phyloP scores from a whole-genome alignment of 2,888 invertebrate species.

The Fabriciana adippe region DNA sequence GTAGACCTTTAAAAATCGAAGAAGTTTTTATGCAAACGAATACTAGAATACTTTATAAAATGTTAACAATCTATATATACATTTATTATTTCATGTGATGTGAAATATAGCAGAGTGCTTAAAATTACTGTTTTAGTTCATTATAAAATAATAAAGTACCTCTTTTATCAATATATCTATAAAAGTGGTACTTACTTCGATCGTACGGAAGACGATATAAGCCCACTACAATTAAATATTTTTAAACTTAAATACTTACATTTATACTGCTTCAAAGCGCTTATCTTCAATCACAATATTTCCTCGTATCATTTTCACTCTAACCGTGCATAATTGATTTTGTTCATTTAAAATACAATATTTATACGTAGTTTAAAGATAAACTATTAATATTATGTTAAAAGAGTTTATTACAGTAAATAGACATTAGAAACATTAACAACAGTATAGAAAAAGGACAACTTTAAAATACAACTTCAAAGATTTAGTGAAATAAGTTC shows the following conservation, averaged over 20 bases:
- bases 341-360: slow-evolving; percentile 20
- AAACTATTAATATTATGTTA: slow-evolving; percentile 3
- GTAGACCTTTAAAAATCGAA: too few relatives aligned
- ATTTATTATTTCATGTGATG: too few relatives aligned
- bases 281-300: slow-evolving; percentile 13
- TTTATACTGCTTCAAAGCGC: slow-evolving; percentile 21
- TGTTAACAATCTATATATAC: too few relatives aligned
- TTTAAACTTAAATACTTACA: slow-evolving; percentile 25
- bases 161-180: too few relatives aligned
- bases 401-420: slow-evolving; percentile 32
- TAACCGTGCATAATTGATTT: slow-evolving; percentile 26
- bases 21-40: too few relatives aligned
- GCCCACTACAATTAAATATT: not conserved
- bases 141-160: too few relatives aligned
- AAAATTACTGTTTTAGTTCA: too few relatives aligned
- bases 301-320: slow-evolving; percentile 28
- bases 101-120: too few relatives aligned
- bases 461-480: slow-evolving; percentile 57
- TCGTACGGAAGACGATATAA: too few relatives aligned
- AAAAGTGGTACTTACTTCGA: too few relatives aligned
- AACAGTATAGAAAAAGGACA: slow-evolving; percentile 57
- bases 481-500: slow-evolving; percentile 47
- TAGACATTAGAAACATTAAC: slow-evolving; percentile 47
- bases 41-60: too few relatives aligned
- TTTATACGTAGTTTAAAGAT: slow-evolving; percentile 12